These are phyloP conservation scores for Mesoligia furuncula DNA, from an alignment of 2,888 invertebrate species.

Conservation along the genomic window DNA sequence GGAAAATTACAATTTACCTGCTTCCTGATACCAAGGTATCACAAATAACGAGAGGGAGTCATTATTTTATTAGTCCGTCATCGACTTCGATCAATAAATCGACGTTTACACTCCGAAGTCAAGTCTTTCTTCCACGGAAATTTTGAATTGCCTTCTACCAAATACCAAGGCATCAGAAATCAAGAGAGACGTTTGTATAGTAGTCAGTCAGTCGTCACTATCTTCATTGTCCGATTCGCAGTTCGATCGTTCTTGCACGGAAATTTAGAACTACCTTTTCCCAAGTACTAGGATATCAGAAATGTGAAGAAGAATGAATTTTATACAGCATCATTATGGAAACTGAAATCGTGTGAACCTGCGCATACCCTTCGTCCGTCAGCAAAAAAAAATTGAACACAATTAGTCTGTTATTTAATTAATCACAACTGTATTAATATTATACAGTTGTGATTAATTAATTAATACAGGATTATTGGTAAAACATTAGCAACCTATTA, in stretches of 20 bases:
- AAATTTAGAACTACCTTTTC: slow-evolving; percentile 4
- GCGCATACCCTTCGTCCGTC: no score
- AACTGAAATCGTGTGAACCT: neutral
- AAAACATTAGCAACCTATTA: no score
- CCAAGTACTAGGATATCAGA: slow-evolving; percentile 12
- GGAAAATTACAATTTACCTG: slow-evolving; percentile 45
- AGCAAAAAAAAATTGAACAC: neutral
- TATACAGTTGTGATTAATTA: no score
- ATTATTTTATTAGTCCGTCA: no score
- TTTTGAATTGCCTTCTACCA: neutral
- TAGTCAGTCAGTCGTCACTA: neutral
- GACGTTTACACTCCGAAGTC: neutral
- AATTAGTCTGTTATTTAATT: no score
- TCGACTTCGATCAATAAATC: no score
- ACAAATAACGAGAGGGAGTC: neutral
- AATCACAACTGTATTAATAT: no score
- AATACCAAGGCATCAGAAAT: slow-evolving; percentile 16
- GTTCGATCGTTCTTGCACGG: slow-evolving; percentile 29
- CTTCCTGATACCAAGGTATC: slow-evolving; percentile 21
- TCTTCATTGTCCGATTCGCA: neutral
- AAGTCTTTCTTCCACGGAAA: slow-evolving; percentile 27
- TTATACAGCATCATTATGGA: neutral
- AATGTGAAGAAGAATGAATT: neutral
- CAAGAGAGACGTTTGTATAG: neutral
- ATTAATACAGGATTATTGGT: no score